These are phyloP conservation scores for Gila orcuttii DNA, from an alignment of 2,113 vertebrate species.

Conservation along the genomic window DNA sequence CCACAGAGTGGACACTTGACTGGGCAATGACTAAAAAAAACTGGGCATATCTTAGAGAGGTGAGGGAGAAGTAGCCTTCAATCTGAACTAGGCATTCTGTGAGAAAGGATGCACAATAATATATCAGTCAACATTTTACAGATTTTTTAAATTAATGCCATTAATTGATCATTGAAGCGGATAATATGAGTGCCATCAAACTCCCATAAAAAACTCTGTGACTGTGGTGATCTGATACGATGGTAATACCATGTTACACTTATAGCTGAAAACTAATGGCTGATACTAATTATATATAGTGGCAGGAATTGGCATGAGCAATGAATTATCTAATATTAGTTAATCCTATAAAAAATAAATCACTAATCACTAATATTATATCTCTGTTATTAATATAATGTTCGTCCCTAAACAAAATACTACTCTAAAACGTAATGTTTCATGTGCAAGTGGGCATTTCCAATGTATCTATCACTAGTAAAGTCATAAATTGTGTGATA, in stretches of 20 bases:
- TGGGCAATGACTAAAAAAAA: slow-evolving; percentile 2
- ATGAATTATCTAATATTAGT: too few relatives aligned
- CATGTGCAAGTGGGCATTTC: background rate
- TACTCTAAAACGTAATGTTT: background rate
- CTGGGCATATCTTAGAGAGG: background rate
- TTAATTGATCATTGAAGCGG: background rate
- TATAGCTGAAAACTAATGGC: too few relatives aligned
- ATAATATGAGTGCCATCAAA: background rate
- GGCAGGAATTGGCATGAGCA: too few relatives aligned
- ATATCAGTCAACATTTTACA: background rate
- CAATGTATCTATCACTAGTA: too few relatives aligned
- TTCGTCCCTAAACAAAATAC: background rate
- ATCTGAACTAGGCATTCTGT: background rate
- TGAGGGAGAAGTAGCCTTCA: background rate
- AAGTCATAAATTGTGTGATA: background rate
- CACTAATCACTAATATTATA: too few relatives aligned
- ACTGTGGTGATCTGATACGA: background rate
- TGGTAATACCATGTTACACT: background rate
- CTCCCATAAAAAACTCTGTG: too few relatives aligned
- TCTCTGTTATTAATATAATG: too few relatives aligned
- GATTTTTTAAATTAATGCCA: background rate
- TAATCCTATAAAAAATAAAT: too few relatives aligned
- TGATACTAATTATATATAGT: too few relatives aligned
- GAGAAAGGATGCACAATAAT: background rate
- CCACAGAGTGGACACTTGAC: slow-evolving; percentile 24